Evolutionary conservation across 2,113 vertebrate genomes (phyloP).

Genomic region (Tupaia chinensis): DNA sequence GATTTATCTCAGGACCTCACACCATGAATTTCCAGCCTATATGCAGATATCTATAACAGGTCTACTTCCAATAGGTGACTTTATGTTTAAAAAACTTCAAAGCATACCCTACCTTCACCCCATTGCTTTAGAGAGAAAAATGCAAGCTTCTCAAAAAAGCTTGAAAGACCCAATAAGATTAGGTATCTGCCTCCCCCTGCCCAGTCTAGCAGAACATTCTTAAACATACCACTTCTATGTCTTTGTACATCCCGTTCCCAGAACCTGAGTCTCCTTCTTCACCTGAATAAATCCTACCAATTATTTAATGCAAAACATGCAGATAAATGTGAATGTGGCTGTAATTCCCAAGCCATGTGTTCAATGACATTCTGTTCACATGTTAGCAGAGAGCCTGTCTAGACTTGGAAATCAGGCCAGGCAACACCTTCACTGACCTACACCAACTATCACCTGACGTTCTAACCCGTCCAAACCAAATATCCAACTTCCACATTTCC

Average conservation of each 20-base stretch:
- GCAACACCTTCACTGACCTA: not conserved
- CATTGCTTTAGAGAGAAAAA: constrained; percentile 30
- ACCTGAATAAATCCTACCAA: not conserved
- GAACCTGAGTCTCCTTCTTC: not conserved
- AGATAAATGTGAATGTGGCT: not conserved
- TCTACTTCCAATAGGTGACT: not conserved
- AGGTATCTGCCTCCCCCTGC: not conserved
- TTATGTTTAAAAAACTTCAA: constrained; percentile 43
- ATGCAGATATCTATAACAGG: not conserved
- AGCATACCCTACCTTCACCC: not conserved
- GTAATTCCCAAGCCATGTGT: not conserved
- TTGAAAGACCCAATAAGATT: not conserved
- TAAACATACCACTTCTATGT: not conserved
- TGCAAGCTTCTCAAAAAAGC: constrained; percentile 42
- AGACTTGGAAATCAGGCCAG: not conserved
- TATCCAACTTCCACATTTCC: not conserved
- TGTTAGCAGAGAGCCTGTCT: not conserved
- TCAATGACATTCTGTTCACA: not conserved
- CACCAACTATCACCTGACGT: not conserved
- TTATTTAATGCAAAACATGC: constrained; percentile 31
- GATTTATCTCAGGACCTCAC: not conserved
- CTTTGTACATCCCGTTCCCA: constrained; percentile 24
- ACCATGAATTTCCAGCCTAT: not conserved
- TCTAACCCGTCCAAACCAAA: not conserved
- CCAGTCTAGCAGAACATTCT: not conserved